Base-by-base conservation (phyloP, 2,797 vertebrate species). In the Melanitta fusca region DNA sequence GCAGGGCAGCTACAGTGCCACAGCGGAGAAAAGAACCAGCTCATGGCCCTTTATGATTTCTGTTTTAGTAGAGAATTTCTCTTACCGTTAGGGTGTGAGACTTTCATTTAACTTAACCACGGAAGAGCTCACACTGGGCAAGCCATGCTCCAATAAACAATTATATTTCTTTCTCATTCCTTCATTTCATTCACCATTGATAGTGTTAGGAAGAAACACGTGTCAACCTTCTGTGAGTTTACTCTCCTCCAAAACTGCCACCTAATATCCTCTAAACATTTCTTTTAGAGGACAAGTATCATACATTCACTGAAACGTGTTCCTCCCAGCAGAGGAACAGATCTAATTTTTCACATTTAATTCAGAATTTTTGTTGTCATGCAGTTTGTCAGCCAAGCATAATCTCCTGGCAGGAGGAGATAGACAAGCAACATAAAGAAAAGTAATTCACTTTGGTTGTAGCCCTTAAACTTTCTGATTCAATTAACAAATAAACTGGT, bases 381-480 rank as follows among this genome's bases (percentile, higher is more conserved):
- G 54, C 38, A 62, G 77, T 80, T 93, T 84, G 43, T 77, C 32
- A 15, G 83, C 88, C 89, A 90, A 89, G 64, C 88, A 75, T 68
- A 91, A 95, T 92, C 80, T 86, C 53, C 75, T 96, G 95, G 61
- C 79, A 92, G 80, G 66, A 88, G 69, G 21, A 71, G 36, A 61
- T 64, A 82, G 70, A 91, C 62, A 92, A 95, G 89, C 75, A 93
- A 96, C 93, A 91, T 73, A 94, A 96, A 92, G 84, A 96, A 47
- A 85, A 82, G 51, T 83, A 85, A 80, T 69, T 92, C 62, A 58
- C 90, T 97, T 96, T 92, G 66, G 66, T 41, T 36, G 39, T 84
- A 95, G 77, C 53, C 66, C 88, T 69, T 96, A 85, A 97, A 96
- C 83, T 91, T 96, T 94, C 89, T 79, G 75, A 83, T 91, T 94